Evolutionary conservation across 2,888 invertebrate genomes (phyloP).

Genomic region (Therioaphis trifolii): DNA sequence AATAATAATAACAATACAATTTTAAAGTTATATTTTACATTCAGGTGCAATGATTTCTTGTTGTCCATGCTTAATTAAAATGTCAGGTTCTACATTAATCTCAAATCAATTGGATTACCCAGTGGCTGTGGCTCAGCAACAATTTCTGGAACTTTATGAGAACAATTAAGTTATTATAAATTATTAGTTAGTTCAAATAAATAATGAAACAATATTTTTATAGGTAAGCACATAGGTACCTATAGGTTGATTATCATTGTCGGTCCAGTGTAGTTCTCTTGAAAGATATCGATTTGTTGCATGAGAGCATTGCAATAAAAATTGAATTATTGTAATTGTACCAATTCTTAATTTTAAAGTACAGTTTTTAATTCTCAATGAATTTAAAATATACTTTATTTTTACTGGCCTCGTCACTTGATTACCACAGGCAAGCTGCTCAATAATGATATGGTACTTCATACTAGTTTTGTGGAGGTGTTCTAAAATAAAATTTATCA

Average conservation of each 20-base stretch:
- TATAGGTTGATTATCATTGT: no score
- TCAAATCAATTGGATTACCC: background rate
- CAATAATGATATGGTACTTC: no score
- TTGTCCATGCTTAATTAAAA: background rate
- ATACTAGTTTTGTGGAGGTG: no score
- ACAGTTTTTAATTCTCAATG: background rate
- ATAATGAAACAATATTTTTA: background rate
- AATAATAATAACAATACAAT: no score
- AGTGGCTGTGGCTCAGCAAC: background rate
- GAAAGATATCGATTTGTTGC: background rate
- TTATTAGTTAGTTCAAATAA: background rate
- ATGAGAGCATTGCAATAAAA: conserved; percentile 10
- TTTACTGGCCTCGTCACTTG: no score
- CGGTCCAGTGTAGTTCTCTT: background rate
- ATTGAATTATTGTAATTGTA: background rate
- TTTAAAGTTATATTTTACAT: no score
- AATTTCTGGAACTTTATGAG: background rate
- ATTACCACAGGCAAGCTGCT: no score
- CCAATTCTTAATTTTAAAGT: background rate
- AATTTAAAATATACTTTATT: conserved; percentile 4
- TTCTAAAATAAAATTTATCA: conserved; percentile 6
- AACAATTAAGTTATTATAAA: background rate
- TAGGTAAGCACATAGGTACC: no score
- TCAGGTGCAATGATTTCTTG: background rate
- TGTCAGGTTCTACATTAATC: background rate